Percentiles rank a stretch among this genome's conserved stretches.
Evolutionary conservation across 2,113 vertebrate genomes (phyloP).

Genomic region (Peromyscus maniculatus): DNA sequence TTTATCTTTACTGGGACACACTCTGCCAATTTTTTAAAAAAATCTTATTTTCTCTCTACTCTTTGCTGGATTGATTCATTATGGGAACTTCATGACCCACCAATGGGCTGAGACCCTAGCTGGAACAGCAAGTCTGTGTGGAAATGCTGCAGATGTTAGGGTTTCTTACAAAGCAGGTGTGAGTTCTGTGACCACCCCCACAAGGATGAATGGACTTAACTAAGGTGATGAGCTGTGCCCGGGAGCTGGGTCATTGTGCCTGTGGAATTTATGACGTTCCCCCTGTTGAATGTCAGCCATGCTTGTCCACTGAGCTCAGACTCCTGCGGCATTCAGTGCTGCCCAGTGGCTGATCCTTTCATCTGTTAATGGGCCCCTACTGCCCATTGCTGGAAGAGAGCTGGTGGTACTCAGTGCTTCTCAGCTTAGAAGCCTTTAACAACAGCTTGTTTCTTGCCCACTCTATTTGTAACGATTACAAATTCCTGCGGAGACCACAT

Average conservation of each 20-base stretch:
- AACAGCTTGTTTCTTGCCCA: conserved; percentile 76
- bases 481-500: conserved; percentile 82
- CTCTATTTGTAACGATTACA: conserved; percentile 78
- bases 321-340: conserved; percentile 65
- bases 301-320: conserved; percentile 49
- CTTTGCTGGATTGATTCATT: neutral
- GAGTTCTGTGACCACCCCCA: rapidly evolving
- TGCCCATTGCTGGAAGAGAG: conserved; percentile 47
- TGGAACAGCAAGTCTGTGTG: neutral
- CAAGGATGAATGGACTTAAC: neutral
- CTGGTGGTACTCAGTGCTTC: conserved; percentile 43
- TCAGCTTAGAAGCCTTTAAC: conserved; percentile 61
- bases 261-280: conserved; percentile 72
- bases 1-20: neutral
- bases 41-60: neutral
- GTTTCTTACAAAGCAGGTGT: rapidly evolving
- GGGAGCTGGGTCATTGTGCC: conserved; percentile 53
- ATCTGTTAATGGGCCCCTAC: neutral
- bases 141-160: neutral
- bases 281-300: conserved; percentile 42
- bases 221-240: neutral
- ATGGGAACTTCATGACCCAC: neutral
- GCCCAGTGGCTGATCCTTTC: conserved; percentile 69
- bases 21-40: neutral
- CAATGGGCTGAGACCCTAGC: neutral